Base-by-base conservation (phyloP, 2,113 vertebrate species). In the Apeltes quadracus region DNA sequence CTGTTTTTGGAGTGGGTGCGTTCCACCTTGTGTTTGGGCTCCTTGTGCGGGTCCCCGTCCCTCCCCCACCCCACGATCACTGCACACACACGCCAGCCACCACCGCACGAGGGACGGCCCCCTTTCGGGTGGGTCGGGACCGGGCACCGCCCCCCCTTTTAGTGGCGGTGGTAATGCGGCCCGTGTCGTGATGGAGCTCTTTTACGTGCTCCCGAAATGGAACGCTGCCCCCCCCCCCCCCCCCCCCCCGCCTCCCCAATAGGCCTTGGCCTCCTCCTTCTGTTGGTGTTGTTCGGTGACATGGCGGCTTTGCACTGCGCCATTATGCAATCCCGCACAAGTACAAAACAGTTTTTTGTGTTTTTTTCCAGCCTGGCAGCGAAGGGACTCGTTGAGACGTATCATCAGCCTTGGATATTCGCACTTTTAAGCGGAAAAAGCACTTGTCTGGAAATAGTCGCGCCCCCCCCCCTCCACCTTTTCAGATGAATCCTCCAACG, bases 1-100 rank as follows among this genome's bases (percentile, higher is more conserved):
- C 75, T 74, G 75, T 74, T 90, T 92, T 91, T 90, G 76, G 76
- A 78, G 86, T 84, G 76, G 82, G 75, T 58, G 81, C 81, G 75
- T 63, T 72, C 59, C 53, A 32, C 59, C 36, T 56, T 81, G 69
- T 83, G 75, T 83, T 78, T 81, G 20, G 29, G 61, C 79, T 71
- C 72, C 65, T 51, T 56, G 51, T 69, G 51, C 69, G 50, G 64
- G 64, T 62, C 79, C 29, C 44, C 46, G 9, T 76, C 27, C 70
- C 44, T 39, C 3, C 66, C 82, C 74, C 34, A n/a, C n/a, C 78
- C 84, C 78, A 32, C 86, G 76, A 83, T 90, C 78, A 83, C 76
- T 71, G 68, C 66, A 70, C 63, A 77, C 76, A 80, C 74, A n/a
- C n/a, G 79, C 56, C 12, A 74, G 70, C 83, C 81, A 73, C 88